Base-by-base conservation (phyloP, 1,140 invertebrate species). In the Periplaneta americana region DNA sequence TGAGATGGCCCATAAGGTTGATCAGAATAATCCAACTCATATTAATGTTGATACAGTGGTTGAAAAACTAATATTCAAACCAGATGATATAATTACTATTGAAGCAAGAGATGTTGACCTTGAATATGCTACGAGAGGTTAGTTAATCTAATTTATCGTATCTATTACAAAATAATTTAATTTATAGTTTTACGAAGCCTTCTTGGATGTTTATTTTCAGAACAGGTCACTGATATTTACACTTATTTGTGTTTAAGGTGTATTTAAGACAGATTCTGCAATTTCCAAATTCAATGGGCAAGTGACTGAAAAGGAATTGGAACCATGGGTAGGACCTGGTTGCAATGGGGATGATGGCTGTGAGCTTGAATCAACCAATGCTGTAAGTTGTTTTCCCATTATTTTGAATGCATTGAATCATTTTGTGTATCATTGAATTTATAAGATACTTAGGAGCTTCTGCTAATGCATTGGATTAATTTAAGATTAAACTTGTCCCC, bases 51-150 rank as follows among this genome's bases (percentile, higher is more conserved):
- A 95, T 74, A 92, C 92, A 32, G 91, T 95, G 57, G 92, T 94
- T 80, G 95, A 97, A 83, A 96, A 94, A 89, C 89, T 97, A 85
- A 96, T 98, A 86, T 97, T 98, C 88, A 95, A 95, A 85, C 90
- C 93, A 75, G 90, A 93, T 84, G 95, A 97, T 89, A 93, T 98
- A 84, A 93, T 97, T 75, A 93, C 90, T 84, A 93, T 98, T 83
- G 91, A 91, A 83, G 93, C 94, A 34, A 91, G 92, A 86, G 94
- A 97, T 89, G 93, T 96, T 66, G 96, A 98, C 89, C 89, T 97
- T 82, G 95, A 97, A 84, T 97, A 94, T 90, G 96, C 96, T 80
- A 95, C 94, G 34, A 94, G 93, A 88, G 95, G 90, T 90, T 85
- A 84, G 79, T 80, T 31, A 18, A 33, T 17, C 28, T 66, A 22